Percentiles rank a stretch among this genome's conserved stretches.
These are phyloP conservation scores for Pomatostomus ruficeps DNA, from an alignment of 2,113 vertebrate genomes.

Conservation along the genomic window DNA sequence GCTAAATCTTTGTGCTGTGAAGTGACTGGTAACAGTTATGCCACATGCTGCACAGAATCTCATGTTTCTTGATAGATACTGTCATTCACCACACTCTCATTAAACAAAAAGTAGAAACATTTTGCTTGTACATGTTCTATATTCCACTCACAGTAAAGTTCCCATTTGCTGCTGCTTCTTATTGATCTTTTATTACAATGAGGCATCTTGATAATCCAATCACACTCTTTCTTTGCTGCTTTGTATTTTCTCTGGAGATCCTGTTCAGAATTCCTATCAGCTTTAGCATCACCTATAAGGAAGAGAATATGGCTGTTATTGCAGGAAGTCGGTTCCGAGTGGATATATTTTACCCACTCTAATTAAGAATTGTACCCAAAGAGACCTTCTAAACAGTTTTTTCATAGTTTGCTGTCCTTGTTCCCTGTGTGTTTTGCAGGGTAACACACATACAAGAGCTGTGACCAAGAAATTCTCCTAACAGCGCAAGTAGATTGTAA, in stretches of 20 bases:
- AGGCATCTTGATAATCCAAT: neutral
- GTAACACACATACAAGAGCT: neutral
- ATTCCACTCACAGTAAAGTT: neutral
- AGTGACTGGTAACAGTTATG: neutral
- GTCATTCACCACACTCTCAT: neutral
- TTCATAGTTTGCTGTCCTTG: neutral
- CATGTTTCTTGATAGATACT: neutral
- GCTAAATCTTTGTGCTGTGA: neutral
- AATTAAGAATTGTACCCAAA: neutral
- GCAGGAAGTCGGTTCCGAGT: neutral
- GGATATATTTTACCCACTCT: neutral
- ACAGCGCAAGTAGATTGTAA: neutral
- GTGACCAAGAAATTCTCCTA: neutral
- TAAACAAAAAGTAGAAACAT: neutral
- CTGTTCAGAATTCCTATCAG: neutral
- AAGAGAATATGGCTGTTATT: neutral
- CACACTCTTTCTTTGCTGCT: neutral
- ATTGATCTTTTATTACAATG: conserved; percentile 1
- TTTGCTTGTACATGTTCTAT: neutral
- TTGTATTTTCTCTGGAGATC: neutral
- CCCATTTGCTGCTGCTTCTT: neutral
- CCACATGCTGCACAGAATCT: neutral
- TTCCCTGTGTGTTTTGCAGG: neutral
- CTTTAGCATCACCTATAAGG: neutral
- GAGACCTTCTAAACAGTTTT: neutral